Conservation (phyloP, 1,140 invertebrate genomes). For the Metaphire vulgaris region DNA sequence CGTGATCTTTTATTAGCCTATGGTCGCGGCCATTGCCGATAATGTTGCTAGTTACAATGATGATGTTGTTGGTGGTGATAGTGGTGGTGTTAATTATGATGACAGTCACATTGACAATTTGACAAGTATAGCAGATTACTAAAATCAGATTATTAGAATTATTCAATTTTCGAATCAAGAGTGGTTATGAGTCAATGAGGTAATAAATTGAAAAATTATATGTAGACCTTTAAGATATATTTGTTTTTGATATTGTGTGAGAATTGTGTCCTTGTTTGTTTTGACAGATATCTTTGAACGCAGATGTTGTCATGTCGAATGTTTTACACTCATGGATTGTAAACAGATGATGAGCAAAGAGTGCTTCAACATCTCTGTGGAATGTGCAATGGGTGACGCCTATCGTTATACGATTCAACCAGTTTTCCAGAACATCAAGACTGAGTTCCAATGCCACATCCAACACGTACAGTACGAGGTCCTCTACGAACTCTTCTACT, state of each 20-base stretch:
- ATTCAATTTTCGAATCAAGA: not conserved
- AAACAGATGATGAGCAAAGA: constrained; percentile 33
- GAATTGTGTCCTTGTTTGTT: not conserved
- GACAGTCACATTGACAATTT: not conserved
- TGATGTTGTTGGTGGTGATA: constrained; percentile 1
- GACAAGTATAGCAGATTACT: not conserved
- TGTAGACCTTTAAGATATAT: too few relatives aligned
- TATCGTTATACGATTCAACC: constrained; percentile 32
- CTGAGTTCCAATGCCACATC: constrained; percentile 30
- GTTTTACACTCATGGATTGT: constrained; percentile 36
- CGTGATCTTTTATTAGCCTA: too few relatives aligned
- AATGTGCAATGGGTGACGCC: constrained; percentile 39
- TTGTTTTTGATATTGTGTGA: too few relatives aligned
- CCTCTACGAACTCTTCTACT: constrained; percentile 29
- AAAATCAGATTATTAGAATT: not conserved
- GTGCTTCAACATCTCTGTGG: constrained; percentile 35
- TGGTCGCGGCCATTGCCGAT: not conserved
- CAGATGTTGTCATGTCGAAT: constrained; percentile 39
- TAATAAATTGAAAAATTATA: not conserved
- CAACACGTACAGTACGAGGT: constrained; percentile 5
- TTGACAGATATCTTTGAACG: constrained; percentile 22
- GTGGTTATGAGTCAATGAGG: not conserved
- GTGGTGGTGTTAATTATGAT: not conserved
- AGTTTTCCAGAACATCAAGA: constrained; percentile 30
- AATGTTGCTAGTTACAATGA: constrained; percentile 1